phyloP scores from a whole-genome alignment of 2,113 vertebrate genomes.

The Corapipo altera region DNA sequence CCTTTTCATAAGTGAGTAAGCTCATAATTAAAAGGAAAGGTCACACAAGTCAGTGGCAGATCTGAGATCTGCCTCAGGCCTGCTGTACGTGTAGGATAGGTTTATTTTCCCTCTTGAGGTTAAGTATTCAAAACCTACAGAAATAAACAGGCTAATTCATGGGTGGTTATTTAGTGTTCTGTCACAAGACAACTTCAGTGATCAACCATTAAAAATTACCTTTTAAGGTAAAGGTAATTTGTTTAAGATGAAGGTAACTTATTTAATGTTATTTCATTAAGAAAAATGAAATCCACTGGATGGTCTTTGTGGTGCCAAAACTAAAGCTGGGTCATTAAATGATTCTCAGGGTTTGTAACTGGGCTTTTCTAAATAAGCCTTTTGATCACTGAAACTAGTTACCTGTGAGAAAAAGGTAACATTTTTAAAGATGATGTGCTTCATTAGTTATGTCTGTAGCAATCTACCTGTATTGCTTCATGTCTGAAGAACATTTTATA shows the following conservation, averaged over 20 bases:
- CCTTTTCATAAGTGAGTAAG: background rate
- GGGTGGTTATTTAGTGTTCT: background rate
- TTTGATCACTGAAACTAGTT: background rate
- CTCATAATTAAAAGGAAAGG: background rate
- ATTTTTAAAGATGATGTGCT: background rate
- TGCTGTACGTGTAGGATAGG: background rate
- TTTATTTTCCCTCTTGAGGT: conserved; percentile 13
- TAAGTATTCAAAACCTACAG: background rate
- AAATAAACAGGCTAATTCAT: background rate
- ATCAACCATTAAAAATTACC: background rate
- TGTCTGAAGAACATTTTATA: background rate
- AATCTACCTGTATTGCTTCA: background rate
- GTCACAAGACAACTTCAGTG: background rate
- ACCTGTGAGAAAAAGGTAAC: background rate
- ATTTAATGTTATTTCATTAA: background rate
- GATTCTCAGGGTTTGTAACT: background rate
- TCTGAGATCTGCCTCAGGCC: background rate
- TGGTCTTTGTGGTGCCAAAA: background rate
- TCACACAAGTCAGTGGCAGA: background rate
- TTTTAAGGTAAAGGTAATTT: background rate
- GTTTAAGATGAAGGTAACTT: background rate
- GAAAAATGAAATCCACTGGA: background rate
- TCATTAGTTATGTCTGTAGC: background rate
- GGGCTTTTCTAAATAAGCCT: background rate
- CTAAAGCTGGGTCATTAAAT: background rate